Conservation (phyloP, 2,113 vertebrate genomes). For the Dicerorhinus sumatrensis region DNA sequence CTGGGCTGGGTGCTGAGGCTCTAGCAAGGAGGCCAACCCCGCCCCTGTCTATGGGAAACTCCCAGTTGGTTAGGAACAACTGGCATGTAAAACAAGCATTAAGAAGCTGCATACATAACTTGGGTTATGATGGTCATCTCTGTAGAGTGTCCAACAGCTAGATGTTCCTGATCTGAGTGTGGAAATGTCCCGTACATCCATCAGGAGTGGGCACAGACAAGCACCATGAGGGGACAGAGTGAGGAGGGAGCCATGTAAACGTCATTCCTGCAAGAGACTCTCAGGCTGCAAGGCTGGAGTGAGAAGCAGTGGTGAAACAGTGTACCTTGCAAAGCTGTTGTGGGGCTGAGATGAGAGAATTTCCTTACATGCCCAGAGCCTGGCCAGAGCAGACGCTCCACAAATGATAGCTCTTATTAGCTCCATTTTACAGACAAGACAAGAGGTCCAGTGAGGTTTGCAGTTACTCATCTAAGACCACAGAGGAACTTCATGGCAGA, state of each 20-base stretch:
- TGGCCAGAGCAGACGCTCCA: neutral
- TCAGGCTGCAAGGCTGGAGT: neutral
- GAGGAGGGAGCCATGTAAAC: accelerated
- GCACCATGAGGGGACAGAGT: neutral
- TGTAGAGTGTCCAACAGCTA: neutral
- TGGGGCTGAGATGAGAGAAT: neutral
- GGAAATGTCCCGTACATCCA: neutral
- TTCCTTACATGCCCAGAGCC: neutral
- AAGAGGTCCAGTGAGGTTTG: neutral
- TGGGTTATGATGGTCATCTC: neutral
- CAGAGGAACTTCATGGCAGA: neutral
- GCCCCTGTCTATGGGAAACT: neutral
- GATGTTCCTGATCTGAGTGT: neutral
- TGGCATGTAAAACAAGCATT: neutral
- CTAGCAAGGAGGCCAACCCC: neutral
- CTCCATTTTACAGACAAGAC: neutral
- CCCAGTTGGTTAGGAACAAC: neutral
- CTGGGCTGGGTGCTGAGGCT: neutral
- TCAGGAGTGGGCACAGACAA: neutral
- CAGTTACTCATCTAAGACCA: neutral
- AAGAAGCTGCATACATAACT: neutral
- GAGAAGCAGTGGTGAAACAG: neutral
- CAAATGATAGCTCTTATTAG: neutral
- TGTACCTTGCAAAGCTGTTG: neutral
- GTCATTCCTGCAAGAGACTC: neutral